Base-by-base conservation (phyloP, 2,888 invertebrate species). In the Ophonus ardosiacus region DNA sequence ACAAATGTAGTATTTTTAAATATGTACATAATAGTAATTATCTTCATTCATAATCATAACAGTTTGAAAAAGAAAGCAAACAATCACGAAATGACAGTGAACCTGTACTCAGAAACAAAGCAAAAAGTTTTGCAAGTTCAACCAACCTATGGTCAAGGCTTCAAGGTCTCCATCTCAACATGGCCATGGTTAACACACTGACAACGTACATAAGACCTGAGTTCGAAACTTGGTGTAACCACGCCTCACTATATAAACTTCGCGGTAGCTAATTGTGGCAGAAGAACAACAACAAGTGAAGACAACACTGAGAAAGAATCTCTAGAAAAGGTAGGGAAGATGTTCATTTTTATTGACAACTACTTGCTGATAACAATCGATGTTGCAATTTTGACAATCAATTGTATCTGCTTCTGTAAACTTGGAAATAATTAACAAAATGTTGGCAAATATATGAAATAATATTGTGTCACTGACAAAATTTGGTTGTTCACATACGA, bases 201-300 rank as follows among this genome's bases (percentile, higher is more conserved):
- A 7, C 68, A 38, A n/a, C 31, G 68, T n/a, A 24, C 68, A 15
- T 68, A 31, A 38, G 68, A 68, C 38, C 21, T 31, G 68, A 31
- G 68, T 68, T 68, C 68, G 31, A 68, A 68, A 68, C 68, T 15
- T 38, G 68, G 15, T n/a, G 68, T 15, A 38, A 7, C 68, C 68
- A 31, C 68, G 68, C 68, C 68, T 31, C 13, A 4, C 31, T 68
- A 68, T 68, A 68, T 31, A 68, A 68, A 38, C 13, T 31, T 31
- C 13, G 10, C n/a, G 7, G 24, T 13, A 8, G n/a, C n/a, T n/a
- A 38, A 68, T 6, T 13, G 31, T 68, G 38, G 68, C 31, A 38
- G 38, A 31, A 13, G 68, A 10, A 38, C 4, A 38, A 68, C 0
- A n/a, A 13, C 24, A 31, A 31, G 15, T 15, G 38, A 38, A 15